Evolutionary conservation across 2,888 invertebrate species (phyloP).

Genomic region (Acanthosepion pharaonis): DNA sequence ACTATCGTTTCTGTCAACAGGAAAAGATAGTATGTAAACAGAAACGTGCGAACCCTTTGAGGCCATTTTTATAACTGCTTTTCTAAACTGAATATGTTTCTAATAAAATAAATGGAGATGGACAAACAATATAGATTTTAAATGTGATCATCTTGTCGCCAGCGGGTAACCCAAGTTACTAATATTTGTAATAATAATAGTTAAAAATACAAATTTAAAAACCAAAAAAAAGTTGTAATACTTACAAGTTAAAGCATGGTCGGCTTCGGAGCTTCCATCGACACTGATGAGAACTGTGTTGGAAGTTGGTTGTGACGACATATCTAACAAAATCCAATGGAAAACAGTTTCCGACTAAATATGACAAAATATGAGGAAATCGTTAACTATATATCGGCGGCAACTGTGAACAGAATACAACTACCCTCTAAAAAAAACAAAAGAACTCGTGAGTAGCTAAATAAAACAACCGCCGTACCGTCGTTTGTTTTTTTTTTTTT

Average conservation of each 20-base stretch:
- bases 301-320: neutral
- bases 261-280: constrained; percentile 38
- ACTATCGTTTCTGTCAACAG: too few relatives aligned
- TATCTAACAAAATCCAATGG: neutral
- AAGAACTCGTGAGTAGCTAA: neutral
- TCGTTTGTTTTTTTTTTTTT: neutral
- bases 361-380: neutral
- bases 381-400: too few relatives aligned
- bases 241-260: constrained; percentile 44
- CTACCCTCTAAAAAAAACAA: neutral
- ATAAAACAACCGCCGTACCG: neutral
- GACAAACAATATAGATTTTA: too few relatives aligned
- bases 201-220: too few relatives aligned
- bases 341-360: neutral
- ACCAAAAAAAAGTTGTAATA: neutral
- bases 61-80: too few relatives aligned
- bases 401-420: neutral
- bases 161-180: too few relatives aligned
- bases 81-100: too few relatives aligned
- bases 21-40: too few relatives aligned
- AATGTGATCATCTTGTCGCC: too few relatives aligned
- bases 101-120: too few relatives aligned
- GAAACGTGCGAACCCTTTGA: too few relatives aligned
- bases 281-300: constrained; percentile 41
- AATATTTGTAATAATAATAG: too few relatives aligned